These are phyloP conservation scores for Phortica variegata DNA, from an alignment of 1,140 invertebrate genomes.

Conservation along the genomic window DNA sequence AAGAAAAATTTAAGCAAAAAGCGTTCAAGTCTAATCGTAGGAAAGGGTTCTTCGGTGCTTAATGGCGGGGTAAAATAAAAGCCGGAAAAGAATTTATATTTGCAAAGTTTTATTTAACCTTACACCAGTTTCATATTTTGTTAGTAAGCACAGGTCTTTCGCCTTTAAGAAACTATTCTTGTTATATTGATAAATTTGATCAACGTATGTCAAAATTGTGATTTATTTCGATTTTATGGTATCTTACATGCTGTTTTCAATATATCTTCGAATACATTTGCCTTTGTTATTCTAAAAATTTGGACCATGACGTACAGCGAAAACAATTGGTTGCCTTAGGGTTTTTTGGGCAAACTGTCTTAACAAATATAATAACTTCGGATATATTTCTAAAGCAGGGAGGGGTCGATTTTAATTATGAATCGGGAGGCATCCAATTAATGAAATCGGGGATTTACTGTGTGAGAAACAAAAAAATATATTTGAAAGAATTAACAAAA, in stretches of 20 bases:
- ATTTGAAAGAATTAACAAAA: slow-evolving; percentile 14
- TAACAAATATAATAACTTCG: slow-evolving; percentile 47
- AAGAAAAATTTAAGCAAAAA: neutral
- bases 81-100: slow-evolving; percentile 14
- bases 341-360: slow-evolving; percentile 36
- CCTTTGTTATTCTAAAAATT: slow-evolving; percentile 27
- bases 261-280: slow-evolving; percentile 30
- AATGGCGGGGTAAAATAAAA: slow-evolving; percentile 1
- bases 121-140: slow-evolving; percentile 3
- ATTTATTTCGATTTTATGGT: slow-evolving; percentile 48
- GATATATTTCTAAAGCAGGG: slow-evolving; percentile 50
- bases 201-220: slow-evolving; percentile 37
- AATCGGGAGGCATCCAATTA: slow-evolving; percentile 47
- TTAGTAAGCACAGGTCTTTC: slow-evolving; percentile 18
- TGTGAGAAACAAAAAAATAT: slow-evolving; percentile 43
- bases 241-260: slow-evolving; percentile 53
- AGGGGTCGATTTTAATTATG: slow-evolving; percentile 50
- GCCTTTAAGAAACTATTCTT: slow-evolving; percentile 20
- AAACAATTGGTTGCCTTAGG: slow-evolving; percentile 32
- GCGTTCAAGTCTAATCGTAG: slow-evolving; percentile 1
- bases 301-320: slow-evolving; percentile 50
- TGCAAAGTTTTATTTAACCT: slow-evolving; percentile 11
- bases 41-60: slow-evolving; percentile 23
- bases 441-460: slow-evolving; percentile 53
- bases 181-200: slow-evolving; percentile 10